phyloP scores from a whole-genome alignment of 2,797 vertebrate genomes.

The Taeniopygia guttata region DNA sequence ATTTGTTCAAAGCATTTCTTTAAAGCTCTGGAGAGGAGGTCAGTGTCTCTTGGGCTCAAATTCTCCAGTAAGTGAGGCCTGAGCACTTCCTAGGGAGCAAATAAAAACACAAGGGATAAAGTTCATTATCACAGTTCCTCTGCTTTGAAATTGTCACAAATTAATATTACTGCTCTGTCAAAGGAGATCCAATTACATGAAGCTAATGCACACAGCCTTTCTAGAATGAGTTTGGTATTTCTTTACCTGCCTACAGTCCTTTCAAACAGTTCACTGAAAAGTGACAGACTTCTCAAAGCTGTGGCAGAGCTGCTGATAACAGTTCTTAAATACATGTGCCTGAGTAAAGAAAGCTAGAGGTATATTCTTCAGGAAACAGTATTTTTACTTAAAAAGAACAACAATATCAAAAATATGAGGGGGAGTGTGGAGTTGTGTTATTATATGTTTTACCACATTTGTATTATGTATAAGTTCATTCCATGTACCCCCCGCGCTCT shows the following conservation, averaged over 20 bases:
- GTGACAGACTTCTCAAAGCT: neutral
- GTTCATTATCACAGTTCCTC: neutral
- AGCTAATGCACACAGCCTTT: neutral
- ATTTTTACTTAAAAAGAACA: neutral
- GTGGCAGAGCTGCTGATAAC: neutral
- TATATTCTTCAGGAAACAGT: neutral
- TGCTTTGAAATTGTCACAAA: neutral
- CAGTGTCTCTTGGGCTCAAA: neutral
- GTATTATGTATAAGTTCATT: too few species aligned
- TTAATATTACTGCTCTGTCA: neutral
- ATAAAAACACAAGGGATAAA: neutral
- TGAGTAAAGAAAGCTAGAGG: neutral
- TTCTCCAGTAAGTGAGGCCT: neutral
- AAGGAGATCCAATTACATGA: neutral
- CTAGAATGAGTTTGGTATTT: neutral
- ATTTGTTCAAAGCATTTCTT: neutral
- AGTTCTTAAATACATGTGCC: neutral
- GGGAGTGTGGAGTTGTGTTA: too few species aligned
- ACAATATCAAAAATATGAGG: neutral
- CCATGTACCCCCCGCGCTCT: too few species aligned
- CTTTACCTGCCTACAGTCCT: neutral
- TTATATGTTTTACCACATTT: too few species aligned
- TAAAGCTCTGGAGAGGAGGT: neutral
- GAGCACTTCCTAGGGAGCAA: neutral
- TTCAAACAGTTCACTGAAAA: neutral